Evolutionary conservation across 2,113 vertebrate species (phyloP).

Genomic region (Tamias sibiricus): DNA sequence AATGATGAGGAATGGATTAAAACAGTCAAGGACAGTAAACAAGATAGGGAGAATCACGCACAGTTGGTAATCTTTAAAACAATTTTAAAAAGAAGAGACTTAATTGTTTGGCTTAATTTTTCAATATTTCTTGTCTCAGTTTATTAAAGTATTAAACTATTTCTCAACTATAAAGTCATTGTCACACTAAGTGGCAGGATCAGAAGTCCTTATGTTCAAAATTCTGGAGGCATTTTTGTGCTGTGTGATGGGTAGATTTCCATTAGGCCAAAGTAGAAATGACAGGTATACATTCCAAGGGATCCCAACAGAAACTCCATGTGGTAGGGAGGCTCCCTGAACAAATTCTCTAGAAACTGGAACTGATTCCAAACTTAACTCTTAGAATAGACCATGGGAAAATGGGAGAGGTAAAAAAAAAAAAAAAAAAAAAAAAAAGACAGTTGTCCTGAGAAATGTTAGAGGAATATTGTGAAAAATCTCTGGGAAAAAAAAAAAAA

Average conservation of each 20-base stretch:
- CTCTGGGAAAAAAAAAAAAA: not conserved
- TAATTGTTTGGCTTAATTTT: not conserved
- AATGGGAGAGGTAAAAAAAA: not conserved
- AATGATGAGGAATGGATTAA: not conserved
- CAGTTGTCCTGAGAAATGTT: not conserved
- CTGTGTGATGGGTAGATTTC: not conserved
- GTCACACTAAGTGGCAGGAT: not conserved
- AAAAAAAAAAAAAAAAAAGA: not conserved
- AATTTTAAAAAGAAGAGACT: not conserved
- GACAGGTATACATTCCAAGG: not conserved
- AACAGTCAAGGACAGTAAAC: not conserved
- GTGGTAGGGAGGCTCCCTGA: not conserved
- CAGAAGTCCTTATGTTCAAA: not conserved
- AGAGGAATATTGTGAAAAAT: not conserved
- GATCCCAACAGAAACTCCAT: not conserved
- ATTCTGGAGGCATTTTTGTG: not conserved
- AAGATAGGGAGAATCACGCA: not conserved
- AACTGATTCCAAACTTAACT: not conserved
- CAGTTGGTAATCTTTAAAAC: not conserved
- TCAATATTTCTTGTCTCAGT: not conserved
- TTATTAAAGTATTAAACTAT: constrained; percentile 1
- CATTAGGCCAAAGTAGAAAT: not conserved
- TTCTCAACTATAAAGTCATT: not conserved
- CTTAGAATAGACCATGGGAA: not conserved
- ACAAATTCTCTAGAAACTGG: not conserved